Percentiles rank a stretch among this genome's conserved stretches.
These are phyloP conservation scores for Rana temporaria DNA, from an alignment of 2,113 vertebrate genomes.

Conservation along the genomic window DNA sequence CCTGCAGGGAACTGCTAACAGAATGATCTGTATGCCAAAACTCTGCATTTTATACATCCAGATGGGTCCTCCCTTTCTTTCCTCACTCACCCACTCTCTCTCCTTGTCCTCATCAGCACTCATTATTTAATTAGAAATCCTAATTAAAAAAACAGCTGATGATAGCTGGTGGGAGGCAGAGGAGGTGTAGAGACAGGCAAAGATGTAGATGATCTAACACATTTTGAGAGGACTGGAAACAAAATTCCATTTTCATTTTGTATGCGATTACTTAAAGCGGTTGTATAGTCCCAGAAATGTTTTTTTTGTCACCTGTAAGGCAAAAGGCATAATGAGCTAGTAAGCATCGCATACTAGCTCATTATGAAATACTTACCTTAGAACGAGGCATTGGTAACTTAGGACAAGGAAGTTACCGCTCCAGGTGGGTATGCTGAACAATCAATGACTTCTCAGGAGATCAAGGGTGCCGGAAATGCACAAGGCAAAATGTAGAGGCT, in stretches of 20 bases:
- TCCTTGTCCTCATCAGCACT: slow-evolving; percentile 46
- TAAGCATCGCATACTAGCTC: too few relatives aligned
- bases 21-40: slow-evolving; percentile 41
- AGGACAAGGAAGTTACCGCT: too few relatives aligned
- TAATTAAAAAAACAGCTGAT: slow-evolving; percentile 58
- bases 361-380: too few relatives aligned
- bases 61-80: slow-evolving; percentile 47
- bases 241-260: not conserved
- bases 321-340: too few relatives aligned
- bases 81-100: slow-evolving; percentile 16
- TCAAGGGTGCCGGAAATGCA: too few relatives aligned
- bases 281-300: too few relatives aligned
- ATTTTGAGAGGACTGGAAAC: not conserved
- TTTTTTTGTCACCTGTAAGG: too few relatives aligned
- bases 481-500: too few relatives aligned
- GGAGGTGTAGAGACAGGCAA: slow-evolving; percentile 1
- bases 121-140: slow-evolving; percentile 58
- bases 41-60: slow-evolving; percentile 15
- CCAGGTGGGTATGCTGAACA: too few relatives aligned
- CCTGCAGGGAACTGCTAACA: slow-evolving; percentile 15
- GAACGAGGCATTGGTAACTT: too few relatives aligned
- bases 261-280: not conserved
- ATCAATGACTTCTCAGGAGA: too few relatives aligned
- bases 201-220: not conserved
- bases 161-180: slow-evolving; percentile 49